A percentile compares a stretch with the other conserved stretches of the same genome.
phyloP scores from a whole-genome alignment of 2,113 vertebrate species.

The Ochotona princeps region DNA sequence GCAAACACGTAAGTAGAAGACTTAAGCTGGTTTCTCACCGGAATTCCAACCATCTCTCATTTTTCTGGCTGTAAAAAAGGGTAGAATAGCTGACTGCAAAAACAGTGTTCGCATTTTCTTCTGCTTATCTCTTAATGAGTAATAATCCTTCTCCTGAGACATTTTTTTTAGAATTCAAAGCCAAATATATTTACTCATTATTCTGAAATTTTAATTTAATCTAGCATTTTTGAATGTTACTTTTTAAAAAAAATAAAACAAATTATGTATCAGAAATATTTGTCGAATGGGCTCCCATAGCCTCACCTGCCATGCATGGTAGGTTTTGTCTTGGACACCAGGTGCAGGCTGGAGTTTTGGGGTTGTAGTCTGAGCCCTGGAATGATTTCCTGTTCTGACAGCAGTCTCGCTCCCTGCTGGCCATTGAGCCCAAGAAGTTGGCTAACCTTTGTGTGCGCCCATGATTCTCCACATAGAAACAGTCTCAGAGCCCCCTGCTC shows the following conservation, averaged over 20 bases:
- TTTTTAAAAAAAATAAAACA: conserved; percentile 7
- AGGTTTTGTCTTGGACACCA: too few species aligned
- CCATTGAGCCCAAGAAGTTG: too few species aligned
- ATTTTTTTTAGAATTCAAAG: neutral
- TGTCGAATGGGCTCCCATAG: neutral
- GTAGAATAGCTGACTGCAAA: neutral
- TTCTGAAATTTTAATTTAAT: neutral
- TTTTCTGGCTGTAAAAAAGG: neutral
- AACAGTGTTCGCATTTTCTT: neutral
- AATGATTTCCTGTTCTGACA: too few species aligned
- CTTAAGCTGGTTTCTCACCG: neutral
- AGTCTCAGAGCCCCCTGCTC: too few species aligned
- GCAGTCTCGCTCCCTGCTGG: too few species aligned
- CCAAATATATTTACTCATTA: neutral
- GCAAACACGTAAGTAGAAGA: neutral
- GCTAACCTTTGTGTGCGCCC: too few species aligned
- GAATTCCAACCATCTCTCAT: neutral
- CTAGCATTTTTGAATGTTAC: neutral
- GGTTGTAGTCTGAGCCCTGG: too few species aligned
- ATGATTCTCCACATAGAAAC: neutral
- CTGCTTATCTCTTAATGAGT: neutral
- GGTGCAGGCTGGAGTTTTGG: too few species aligned
- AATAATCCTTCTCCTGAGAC: neutral
- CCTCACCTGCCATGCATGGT: too few species aligned
- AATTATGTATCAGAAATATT: neutral